These are phyloP conservation scores for Cotesia vestalis DNA, from an alignment of 1,140 invertebrate species.

Conservation along the genomic window DNA sequence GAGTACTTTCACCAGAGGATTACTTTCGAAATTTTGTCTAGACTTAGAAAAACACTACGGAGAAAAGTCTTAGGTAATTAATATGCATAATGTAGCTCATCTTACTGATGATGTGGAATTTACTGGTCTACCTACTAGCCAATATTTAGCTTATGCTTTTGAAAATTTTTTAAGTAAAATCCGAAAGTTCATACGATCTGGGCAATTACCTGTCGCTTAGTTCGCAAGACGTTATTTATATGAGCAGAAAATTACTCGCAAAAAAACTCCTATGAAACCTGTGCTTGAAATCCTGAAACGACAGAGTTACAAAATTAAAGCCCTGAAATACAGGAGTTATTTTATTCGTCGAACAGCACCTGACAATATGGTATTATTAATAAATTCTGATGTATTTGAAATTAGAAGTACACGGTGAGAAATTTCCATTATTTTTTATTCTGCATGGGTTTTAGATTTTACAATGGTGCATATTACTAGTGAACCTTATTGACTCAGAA, in stretches of 20 bases:
- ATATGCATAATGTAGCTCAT: conserved; percentile 36
- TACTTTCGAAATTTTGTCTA: conserved; percentile 18
- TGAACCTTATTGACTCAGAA: no score
- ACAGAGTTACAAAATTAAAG: background rate
- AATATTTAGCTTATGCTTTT: conserved; percentile 28
- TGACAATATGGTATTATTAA: background rate
- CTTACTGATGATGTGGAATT: conserved; percentile 25
- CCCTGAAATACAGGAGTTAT: background rate
- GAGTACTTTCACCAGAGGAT: conserved; percentile 26
- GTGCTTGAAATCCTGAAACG: background rate
- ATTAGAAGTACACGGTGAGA: no score
- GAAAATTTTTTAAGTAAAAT: conserved; percentile 33
- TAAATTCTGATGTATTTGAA: background rate
- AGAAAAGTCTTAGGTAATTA: conserved; percentile 17
- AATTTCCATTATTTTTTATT: no score
- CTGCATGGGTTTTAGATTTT: no score
- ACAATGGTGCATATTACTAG: no score
- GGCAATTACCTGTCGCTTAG: background rate
- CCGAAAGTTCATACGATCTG: background rate
- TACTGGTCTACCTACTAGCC: conserved; percentile 11
- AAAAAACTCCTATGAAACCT: background rate
- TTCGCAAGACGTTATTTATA: background rate
- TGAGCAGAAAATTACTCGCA: background rate
- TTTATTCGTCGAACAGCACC: background rate
- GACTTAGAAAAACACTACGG: conserved; percentile 24